These are phyloP conservation scores for Mustela erminea DNA, from an alignment of 2,797 vertebrate genomes.

Conservation along the genomic window DNA sequence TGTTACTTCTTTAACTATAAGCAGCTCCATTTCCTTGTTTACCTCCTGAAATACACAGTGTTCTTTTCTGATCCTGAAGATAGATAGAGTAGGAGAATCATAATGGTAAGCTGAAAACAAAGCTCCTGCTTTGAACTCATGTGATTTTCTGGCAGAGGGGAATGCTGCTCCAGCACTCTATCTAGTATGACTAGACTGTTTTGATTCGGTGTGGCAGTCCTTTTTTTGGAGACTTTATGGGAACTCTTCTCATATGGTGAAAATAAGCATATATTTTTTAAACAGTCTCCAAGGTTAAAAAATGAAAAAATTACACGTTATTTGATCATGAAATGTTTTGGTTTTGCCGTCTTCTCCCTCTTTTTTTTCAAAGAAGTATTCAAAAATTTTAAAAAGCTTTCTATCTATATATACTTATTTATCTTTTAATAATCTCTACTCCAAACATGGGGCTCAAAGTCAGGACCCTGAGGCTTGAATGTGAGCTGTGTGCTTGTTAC, in stretches of 20 bases:
- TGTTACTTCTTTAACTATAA: slow-evolving; percentile 35
- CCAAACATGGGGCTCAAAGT: not conserved
- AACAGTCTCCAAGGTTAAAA: slow-evolving; percentile 25
- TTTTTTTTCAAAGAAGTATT: not conserved
- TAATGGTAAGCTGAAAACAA: slow-evolving; percentile 69
- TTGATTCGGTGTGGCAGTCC: slow-evolving; percentile 45
- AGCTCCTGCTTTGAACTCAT: slow-evolving; percentile 51
- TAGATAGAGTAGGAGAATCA: not conserved
- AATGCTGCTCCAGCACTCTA: not conserved
- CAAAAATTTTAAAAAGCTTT: not conserved
- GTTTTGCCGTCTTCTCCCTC: not conserved
- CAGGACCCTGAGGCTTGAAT: not conserved
- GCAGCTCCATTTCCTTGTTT: slow-evolving; percentile 15
- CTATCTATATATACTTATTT: not conserved
- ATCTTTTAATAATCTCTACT: not conserved
- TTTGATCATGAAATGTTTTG: slow-evolving; percentile 47
- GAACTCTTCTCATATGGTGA: slow-evolving; percentile 21
- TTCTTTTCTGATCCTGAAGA: slow-evolving; percentile 22
- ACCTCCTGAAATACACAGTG: slow-evolving; percentile 21
- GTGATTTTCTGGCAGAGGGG: slow-evolving; percentile 65
- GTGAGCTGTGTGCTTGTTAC: not conserved
- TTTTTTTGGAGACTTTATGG: slow-evolving; percentile 53
- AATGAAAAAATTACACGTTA: not conserved
- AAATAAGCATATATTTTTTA: not conserved
- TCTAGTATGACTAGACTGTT: not conserved